Percentiles rank a stretch among this genome's conserved stretches.
phyloP scores from a whole-genome alignment of 92 coral and sea anemone species.

The Zoanthus sociatus region DNA sequence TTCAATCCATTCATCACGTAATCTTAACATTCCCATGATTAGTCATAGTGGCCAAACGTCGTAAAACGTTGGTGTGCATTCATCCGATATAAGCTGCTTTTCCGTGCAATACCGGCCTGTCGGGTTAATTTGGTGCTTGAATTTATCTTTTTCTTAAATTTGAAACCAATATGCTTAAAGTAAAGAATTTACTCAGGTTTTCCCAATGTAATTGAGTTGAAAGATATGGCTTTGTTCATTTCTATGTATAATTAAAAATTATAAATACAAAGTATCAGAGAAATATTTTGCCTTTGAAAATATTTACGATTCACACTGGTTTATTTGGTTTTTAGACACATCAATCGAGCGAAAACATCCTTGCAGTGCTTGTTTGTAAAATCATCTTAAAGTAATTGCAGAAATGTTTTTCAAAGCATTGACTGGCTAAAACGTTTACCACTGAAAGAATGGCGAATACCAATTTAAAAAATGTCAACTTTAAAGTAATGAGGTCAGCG shows the following conservation, averaged over 20 bases:
- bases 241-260: no score
- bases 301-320: no score
- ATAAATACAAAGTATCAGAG: no score
- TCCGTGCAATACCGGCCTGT: neutral
- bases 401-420: neutral
- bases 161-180: no score
- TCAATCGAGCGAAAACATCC: neutral
- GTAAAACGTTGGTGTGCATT: slow-evolving; percentile 14
- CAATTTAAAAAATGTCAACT: neutral
- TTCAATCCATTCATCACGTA: neutral
- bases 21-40: neutral
- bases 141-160: neutral
- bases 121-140: neutral
- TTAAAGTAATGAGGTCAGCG: neutral
- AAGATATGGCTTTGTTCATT: no score
- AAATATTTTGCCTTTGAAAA: no score
- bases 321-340: neutral
- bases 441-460: neutral
- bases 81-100: neutral
- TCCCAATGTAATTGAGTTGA: no score
- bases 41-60: neutral
- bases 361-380: neutral
- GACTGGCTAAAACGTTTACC: no score
- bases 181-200: neutral
- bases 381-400: neutral